Evolutionary conservation across 2,113 vertebrate genomes (phyloP).

Genomic region (Eonycteris spelaea): DNA sequence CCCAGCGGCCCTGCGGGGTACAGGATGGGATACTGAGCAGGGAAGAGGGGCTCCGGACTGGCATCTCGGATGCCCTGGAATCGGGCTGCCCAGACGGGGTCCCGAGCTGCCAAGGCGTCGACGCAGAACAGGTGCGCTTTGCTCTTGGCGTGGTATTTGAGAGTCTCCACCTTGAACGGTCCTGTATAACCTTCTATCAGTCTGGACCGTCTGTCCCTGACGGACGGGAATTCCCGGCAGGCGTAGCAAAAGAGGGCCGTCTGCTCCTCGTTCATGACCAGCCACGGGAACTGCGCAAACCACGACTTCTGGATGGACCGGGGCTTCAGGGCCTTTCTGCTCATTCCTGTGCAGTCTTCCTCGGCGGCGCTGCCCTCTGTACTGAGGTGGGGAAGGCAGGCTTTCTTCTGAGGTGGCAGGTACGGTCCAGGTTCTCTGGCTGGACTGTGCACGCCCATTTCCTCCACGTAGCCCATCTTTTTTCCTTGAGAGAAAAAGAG

Average conservation of each 20-base stretch:
- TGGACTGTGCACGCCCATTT: not conserved
- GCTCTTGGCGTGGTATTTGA: constrained; percentile 63
- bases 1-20: not conserved
- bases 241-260: constrained; percentile 59
- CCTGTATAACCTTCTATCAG: constrained; percentile 60
- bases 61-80: not conserved
- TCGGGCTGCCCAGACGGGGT: constrained; percentile 31
- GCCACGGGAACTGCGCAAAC: constrained; percentile 63
- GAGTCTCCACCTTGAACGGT: constrained; percentile 72
- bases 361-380: not conserved
- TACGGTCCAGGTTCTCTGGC: not conserved
- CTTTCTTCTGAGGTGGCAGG: constrained; percentile 16
- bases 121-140: constrained; percentile 66
- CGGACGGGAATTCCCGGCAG: constrained; percentile 43
- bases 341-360: not conserved
- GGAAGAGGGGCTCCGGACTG: not conserved
- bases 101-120: constrained; percentile 8
- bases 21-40: not conserved
- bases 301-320: constrained; percentile 54
- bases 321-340: not conserved
- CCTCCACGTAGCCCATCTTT: not conserved
- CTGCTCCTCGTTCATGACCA: constrained; percentile 44
- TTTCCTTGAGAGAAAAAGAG: constrained; percentile 50
- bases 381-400: not conserved
- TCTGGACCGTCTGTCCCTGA: constrained; percentile 50